Conservation (phyloP, 2,113 vertebrate genomes). For the human (Homo sapiens) region GRCh38 chrX:112218501-112219000, state of each 20-base stretch:
- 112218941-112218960: background rate
- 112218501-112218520: background rate
- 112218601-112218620: background rate
- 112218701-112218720: background rate
- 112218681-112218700: background rate
- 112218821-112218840: background rate
- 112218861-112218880: constrained; percentile 20
- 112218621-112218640: background rate
- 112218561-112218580: background rate
- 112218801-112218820: background rate
- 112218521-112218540: background rate
- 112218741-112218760: background rate
- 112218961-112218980: background rate
- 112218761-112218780: background rate
- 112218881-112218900: background rate
- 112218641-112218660: background rate
- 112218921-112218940: background rate
- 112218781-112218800: background rate
- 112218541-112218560: background rate
- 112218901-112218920: background rate
- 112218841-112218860: background rate
- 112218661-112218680: background rate
- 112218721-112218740: background rate
- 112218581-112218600: background rate
- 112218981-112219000: background rate